phyloP scores from a whole-genome alignment of 37 sponge, comb jelly and placozoan genomes.

The Agelas oroides region DNA sequence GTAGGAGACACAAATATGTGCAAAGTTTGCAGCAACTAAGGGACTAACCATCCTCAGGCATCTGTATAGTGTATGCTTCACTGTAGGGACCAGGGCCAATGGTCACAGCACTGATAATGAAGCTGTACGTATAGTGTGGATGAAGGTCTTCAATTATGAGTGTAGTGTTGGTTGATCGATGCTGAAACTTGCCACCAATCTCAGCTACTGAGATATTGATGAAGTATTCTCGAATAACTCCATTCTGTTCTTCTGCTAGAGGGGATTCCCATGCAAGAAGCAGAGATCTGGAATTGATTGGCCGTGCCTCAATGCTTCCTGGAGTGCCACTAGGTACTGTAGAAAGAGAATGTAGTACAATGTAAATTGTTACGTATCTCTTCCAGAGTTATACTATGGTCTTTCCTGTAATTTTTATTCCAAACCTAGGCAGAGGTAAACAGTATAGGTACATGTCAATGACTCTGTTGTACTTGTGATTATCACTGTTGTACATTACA shows the following conservation, averaged over 20 bases:
- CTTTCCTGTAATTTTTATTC: no score
- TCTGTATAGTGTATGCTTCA: neutral
- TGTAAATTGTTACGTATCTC: no score
- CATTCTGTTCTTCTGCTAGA: neutral
- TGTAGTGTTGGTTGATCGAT: neutral
- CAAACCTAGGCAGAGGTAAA: no score
- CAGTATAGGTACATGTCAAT: no score
- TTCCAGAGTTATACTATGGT: no score
- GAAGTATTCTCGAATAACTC: neutral
- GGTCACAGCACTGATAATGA: constrained; percentile 27
- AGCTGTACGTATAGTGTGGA: constrained; percentile 18
- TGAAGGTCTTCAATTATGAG: constrained; percentile 3
- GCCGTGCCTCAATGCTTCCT: neutral
- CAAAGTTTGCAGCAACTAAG: neutral
- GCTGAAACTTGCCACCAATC: neutral
- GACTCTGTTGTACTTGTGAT: no score
- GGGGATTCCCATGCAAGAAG: neutral
- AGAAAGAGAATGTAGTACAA: neutral
- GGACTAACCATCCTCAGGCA: constrained; percentile 22
- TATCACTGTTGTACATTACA: neutral
- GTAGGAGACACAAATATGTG: no score
- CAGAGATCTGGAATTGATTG: neutral
- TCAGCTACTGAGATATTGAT: neutral
- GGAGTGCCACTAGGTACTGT: constrained; percentile 4
- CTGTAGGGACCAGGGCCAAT: constrained; percentile 24